A percentile compares a stretch with the other conserved stretches of the same genome.
phyloP scores from a whole-genome alignment of 2,113 vertebrate species.

The Labrus mixtus region DNA sequence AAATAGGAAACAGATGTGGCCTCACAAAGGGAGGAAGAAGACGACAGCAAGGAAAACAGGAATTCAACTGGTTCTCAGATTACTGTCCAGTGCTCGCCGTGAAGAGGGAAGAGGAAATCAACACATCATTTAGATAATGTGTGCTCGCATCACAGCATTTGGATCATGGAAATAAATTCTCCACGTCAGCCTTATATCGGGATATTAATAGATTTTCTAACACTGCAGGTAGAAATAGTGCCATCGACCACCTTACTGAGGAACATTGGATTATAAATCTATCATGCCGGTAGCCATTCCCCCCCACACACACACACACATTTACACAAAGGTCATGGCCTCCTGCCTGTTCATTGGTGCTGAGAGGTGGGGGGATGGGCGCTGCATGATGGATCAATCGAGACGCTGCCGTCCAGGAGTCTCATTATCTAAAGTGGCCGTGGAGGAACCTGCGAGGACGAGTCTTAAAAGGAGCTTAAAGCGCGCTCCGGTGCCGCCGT shows the following conservation, averaged over 20 bases:
- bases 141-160: conserved; percentile 1
- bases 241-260: conserved; percentile 28
- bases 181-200: not conserved
- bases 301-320: conserved; percentile 15
- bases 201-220: conserved; percentile 52
- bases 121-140: conserved; percentile 15
- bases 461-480: conserved; percentile 51
- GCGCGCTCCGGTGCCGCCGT: not conserved
- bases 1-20: conserved; percentile 72
- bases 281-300: not conserved
- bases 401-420: conserved; percentile 9
- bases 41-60: not conserved
- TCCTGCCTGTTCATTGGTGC: not conserved
- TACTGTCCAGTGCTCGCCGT: not conserved
- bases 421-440: conserved; percentile 76
- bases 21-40: not conserved
- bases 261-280: conserved; percentile 60
- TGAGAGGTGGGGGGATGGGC: not conserved
- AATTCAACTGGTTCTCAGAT: not conserved
- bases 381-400: conserved; percentile 47
- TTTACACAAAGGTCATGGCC: conserved; percentile 55
- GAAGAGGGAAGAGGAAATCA: conserved; percentile 25
- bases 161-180: conserved; percentile 22
- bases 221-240: conserved; percentile 39
- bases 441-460: conserved; percentile 22